Base-by-base conservation (phyloP, 2,113 vertebrate genomes). In the Corythoichthys intestinalis region DNA sequence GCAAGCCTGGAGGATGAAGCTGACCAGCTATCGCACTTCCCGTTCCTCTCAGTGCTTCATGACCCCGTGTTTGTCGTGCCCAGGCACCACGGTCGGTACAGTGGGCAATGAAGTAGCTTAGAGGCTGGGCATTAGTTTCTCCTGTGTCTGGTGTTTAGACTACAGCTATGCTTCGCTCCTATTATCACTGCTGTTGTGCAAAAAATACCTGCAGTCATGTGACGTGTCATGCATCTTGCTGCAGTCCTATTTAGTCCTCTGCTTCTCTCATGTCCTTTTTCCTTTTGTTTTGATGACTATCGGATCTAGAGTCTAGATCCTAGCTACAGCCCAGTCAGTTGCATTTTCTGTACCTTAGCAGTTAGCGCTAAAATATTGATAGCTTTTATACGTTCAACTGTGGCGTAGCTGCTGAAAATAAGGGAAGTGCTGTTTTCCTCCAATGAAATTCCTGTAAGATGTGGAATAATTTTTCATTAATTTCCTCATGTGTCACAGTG, bases 11-110 rank as follows among this genome's bases (percentile, higher is more conserved):
- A 94, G 84, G 94, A 93, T 9, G 93, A 94, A 82, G 91, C 93
- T 52, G 94, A 96, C 71, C 92, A 93, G 79, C 90, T 94, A 79
- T 94, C 91, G 28, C 93, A 94, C 85, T 96, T 94, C 81, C 94
- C 94, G 72, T 95, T 93, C 87, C 93, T 95, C 86, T 92, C 94
- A 49, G 74, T 94, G 78, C 92, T 92, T 80, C 89, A 65, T 87
- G 91, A 92, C 89, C 92, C 92, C n/a, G 92, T 90, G 59, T 82
- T 95, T 84, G 86, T 78, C 77, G 91, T 92, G 82, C 94, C 94
- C 81, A 94, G 89, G 83, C 90, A 92, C 88, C 91, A 95, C 89
- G 95, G 96, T 98, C 93, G 92, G 96, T 98, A 94, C 89, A 80
- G 76, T 2, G 48, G 73, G 64, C 28, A 48, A 54, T 38, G 66